Conservation (phyloP, 2,888 invertebrate genomes). For the Drosophila demipolita region DNA sequence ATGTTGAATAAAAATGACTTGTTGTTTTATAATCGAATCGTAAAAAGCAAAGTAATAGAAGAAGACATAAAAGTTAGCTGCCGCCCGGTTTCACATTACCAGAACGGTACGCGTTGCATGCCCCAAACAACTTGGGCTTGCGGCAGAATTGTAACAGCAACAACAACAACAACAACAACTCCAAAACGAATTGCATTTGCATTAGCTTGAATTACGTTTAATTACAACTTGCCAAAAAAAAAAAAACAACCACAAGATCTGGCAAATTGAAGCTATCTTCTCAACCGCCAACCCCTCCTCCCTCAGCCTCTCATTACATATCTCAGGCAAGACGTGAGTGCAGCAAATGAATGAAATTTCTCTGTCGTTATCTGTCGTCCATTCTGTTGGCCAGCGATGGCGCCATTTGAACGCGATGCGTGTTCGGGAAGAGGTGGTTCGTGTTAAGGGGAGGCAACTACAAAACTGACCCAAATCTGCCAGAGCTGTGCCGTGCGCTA, state of each 20-base stretch:
- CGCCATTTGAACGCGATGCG: slow-evolving; percentile 50
- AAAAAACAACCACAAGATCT: slow-evolving; percentile 15
- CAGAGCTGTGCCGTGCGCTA: slow-evolving; percentile 24
- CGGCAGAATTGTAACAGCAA: slow-evolving; percentile 16
- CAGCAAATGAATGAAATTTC: slow-evolving; percentile 49
- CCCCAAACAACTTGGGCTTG: slow-evolving; percentile 54
- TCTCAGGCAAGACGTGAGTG: slow-evolving; percentile 19
- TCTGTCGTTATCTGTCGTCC: slow-evolving; percentile 53
- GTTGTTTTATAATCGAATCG: slow-evolving; percentile 76
- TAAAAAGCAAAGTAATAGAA: slow-evolving; percentile 55
- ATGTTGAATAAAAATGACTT: slow-evolving; percentile 73
- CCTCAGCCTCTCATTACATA: background rate
- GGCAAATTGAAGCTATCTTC: slow-evolving; percentile 15
- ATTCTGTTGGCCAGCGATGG: slow-evolving; percentile 29
- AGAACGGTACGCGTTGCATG: slow-evolving; percentile 54
- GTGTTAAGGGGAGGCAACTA: slow-evolving; percentile 10
- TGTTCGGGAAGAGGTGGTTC: slow-evolving; percentile 26
- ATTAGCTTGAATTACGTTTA: slow-evolving; percentile 22
- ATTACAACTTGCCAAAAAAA: slow-evolving; percentile 13
- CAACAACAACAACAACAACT: slow-evolving; percentile 2
- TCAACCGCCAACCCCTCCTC: background rate
- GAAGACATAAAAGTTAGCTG: slow-evolving; percentile 28
- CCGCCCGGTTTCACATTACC: slow-evolving; percentile 21
- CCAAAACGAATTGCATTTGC: slow-evolving; percentile 25
- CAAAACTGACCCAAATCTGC: slow-evolving; percentile 61